Conservation (phyloP, 2,797 vertebrate species). For the Liparis tanakae region DNA sequence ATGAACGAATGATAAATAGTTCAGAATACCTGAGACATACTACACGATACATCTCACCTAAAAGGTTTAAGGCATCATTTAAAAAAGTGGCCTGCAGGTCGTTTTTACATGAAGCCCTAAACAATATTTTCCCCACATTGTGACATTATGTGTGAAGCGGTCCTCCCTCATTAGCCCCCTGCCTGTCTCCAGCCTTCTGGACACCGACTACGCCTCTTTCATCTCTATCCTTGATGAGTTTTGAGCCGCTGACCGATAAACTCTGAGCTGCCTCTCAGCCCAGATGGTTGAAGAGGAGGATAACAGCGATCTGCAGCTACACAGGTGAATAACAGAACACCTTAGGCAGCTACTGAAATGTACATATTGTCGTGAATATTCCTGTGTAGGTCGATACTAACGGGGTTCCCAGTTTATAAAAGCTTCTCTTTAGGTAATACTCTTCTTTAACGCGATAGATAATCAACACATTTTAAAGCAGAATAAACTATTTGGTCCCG, state of each 20-base stretch:
- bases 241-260: conserved; percentile 52
- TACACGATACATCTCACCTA: background rate
- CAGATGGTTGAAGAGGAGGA: conserved; percentile 39
- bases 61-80: background rate
- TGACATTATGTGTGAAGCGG: conserved; percentile 66
- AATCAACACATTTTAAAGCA: background rate
- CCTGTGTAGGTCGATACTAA: background rate
- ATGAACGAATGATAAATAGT: conserved; percentile 20
- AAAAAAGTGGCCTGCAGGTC: background rate
- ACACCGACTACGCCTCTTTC: conserved; percentile 63
- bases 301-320: conserved; percentile 20
- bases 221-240: conserved; percentile 52
- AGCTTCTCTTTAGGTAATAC: background rate
- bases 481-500: background rate
- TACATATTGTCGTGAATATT: background rate
- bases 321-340: background rate
- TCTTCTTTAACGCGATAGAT: background rate
- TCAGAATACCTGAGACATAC: background rate
- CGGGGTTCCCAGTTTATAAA: rapidly evolving
- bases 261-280: conserved; percentile 38
- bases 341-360: background rate
- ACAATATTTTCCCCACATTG: conserved; percentile 6
- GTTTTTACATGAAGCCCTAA: conserved; percentile 4
- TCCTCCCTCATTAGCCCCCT: conserved; percentile 33
- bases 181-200: conserved; percentile 24